Percentiles rank a stretch among this genome's conserved stretches.
phyloP scores from a whole-genome alignment of 2,113 vertebrate genomes.

The Lampris megalopsis region DNA sequence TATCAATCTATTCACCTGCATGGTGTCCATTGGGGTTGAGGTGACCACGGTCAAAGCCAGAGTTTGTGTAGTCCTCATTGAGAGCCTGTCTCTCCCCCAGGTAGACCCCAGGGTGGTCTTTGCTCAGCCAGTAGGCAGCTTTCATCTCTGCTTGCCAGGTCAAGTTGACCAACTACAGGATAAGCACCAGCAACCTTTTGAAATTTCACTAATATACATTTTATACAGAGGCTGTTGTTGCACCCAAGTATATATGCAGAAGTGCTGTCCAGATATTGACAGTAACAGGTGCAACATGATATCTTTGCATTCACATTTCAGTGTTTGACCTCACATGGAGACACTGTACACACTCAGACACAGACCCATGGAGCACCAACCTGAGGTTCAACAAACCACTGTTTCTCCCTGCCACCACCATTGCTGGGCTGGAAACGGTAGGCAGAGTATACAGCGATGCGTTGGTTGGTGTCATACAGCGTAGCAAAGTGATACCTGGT shows the following conservation, averaged over 20 bases:
- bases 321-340: background rate
- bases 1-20: conserved; percentile 57
- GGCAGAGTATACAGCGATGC: conserved; percentile 79
- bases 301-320: background rate
- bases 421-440: conserved; percentile 77
- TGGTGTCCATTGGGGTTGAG: conserved; percentile 84
- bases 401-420: conserved; percentile 75
- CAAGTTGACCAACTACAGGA: conserved; percentile 69
- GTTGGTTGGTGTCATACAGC: conserved; percentile 77
- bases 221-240: background rate
- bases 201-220: background rate
- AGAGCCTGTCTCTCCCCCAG: conserved; percentile 79
- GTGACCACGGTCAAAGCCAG: conserved; percentile 81
- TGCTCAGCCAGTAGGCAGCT: conserved; percentile 73
- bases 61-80: conserved; percentile 79
- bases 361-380: conserved; percentile 42
- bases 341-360: background rate
- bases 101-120: conserved; percentile 74
- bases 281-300: background rate
- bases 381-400: conserved; percentile 84
- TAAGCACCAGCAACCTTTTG: background rate
- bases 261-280: no score
- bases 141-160: conserved; percentile 78
- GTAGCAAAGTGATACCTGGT: conserved; percentile 80
- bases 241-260: no score